Conservation (phyloP, 92 coral and sea anemone species). For the Meandrina meandrites region DNA sequence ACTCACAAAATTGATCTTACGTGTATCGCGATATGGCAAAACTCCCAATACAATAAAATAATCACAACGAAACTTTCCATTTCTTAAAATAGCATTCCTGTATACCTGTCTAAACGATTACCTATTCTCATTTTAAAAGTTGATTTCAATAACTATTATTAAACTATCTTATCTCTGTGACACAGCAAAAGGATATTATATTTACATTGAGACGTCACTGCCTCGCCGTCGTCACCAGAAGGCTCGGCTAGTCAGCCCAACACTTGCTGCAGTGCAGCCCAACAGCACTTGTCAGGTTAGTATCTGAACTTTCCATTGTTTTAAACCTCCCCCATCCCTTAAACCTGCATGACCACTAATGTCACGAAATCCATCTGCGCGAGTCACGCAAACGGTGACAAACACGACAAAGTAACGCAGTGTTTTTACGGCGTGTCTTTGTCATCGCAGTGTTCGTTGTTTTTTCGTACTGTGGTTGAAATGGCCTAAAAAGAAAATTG, state of each 20-base stretch:
- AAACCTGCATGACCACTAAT: background rate
- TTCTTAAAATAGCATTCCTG: too few relatives aligned
- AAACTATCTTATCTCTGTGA: background rate
- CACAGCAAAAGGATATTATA: constrained; percentile 56
- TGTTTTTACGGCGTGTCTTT: too few relatives aligned
- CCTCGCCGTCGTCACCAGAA: constrained; percentile 58
- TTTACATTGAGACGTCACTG: constrained; percentile 72
- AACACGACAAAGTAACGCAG: too few relatives aligned
- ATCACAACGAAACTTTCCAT: background rate
- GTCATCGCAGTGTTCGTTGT: too few relatives aligned
- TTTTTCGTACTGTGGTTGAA: too few relatives aligned
- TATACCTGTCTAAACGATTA: too few relatives aligned
- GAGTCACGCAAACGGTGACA: background rate
- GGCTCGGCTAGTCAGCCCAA: constrained; percentile 81
- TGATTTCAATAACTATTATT: background rate
- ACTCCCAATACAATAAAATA: too few relatives aligned
- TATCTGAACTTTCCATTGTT: background rate
- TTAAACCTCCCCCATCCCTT: background rate
- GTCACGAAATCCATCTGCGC: background rate
- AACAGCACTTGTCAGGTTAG: constrained; percentile 69
- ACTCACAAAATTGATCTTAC: background rate
- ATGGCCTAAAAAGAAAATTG: too few relatives aligned
- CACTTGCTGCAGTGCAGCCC: constrained; percentile 58
- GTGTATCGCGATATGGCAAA: too few relatives aligned
- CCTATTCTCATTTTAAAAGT: too few relatives aligned